phyloP scores from a whole-genome alignment of 2,888 invertebrate genomes.

The Ophonus ardosiacus region DNA sequence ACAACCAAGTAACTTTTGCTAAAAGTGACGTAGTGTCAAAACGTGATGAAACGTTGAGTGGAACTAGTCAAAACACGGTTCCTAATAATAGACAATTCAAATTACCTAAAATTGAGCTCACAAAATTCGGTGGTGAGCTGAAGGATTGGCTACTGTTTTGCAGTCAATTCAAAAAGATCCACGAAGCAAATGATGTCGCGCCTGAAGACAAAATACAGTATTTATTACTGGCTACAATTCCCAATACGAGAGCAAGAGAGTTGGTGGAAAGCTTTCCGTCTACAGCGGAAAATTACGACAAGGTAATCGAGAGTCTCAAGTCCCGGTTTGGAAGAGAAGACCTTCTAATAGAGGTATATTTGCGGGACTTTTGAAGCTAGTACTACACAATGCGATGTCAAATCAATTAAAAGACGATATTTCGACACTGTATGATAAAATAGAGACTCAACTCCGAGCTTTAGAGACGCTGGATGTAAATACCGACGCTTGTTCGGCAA shows the following conservation, averaged over 20 bases:
- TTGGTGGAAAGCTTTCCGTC: no score
- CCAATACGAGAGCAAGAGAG: no score
- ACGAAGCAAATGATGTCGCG: no score
- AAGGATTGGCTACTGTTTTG: no score
- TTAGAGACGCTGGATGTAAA: constrained; percentile 23
- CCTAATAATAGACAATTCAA: constrained; percentile 13
- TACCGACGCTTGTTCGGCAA: constrained; percentile 25
- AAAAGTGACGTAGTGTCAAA: no score
- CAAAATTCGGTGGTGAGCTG: no score
- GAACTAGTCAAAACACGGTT: background rate
- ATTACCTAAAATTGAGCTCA: constrained; percentile 34
- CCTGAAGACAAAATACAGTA: no score
- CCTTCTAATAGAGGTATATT: constrained; percentile 32
- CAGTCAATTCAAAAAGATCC: no score
- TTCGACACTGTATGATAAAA: constrained; percentile 53
- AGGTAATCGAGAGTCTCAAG: constrained; percentile 56
- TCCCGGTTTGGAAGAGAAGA: constrained; percentile 48
- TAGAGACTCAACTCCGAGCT: constrained; percentile 34
- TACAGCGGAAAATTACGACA: constrained; percentile 51
- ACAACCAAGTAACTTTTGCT: background rate
- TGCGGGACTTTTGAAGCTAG: no score
- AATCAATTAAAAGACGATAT: no score
- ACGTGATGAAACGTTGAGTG: background rate
- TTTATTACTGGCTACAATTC: no score
- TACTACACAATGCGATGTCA: no score